These are phyloP conservation scores for Lethrus apterus DNA, from an alignment of 1,140 invertebrate genomes.

Conservation along the genomic window DNA sequence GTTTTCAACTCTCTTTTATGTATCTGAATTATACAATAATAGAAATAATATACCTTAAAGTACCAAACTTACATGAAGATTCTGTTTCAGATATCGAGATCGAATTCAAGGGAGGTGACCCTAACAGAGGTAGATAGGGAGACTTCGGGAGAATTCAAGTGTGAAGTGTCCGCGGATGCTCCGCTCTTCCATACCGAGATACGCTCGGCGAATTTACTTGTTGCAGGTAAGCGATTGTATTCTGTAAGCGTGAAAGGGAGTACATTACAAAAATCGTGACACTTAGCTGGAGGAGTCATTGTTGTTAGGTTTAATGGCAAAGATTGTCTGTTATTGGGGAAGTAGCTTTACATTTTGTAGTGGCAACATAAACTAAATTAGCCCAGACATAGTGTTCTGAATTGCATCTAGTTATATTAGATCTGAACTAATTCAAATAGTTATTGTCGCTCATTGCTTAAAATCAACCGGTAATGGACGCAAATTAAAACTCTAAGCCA, in stretches of 20 bases:
- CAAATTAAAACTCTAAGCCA: too few relatives aligned
- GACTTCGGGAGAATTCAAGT: constrained; percentile 60
- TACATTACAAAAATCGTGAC: constrained; percentile 1
- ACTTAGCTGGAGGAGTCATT: background rate
- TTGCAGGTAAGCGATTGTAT: constrained; percentile 37
- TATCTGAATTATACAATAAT: too few relatives aligned
- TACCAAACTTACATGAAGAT: too few relatives aligned
- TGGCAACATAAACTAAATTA: background rate
- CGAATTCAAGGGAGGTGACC: constrained; percentile 54
- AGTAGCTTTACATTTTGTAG: too few relatives aligned
- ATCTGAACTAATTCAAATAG: too few relatives aligned
- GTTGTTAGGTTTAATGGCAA: background rate
- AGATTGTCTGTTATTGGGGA: too few relatives aligned
- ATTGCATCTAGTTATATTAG: background rate
- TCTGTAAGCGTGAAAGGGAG: background rate
- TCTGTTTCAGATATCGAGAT: constrained; percentile 48
- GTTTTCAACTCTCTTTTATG: too few relatives aligned
- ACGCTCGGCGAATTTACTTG: constrained; percentile 56
- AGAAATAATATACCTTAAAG: too few relatives aligned
- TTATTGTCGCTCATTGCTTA: too few relatives aligned
- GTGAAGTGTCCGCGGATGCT: constrained; percentile 65
- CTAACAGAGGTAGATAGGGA: constrained; percentile 54
- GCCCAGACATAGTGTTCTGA: background rate
- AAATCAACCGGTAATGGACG: too few relatives aligned
- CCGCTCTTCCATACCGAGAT: constrained; percentile 64